These are phyloP conservation scores for Sesia apiformis DNA, from an alignment of 2,888 invertebrate genomes.

Conservation along the genomic window DNA sequence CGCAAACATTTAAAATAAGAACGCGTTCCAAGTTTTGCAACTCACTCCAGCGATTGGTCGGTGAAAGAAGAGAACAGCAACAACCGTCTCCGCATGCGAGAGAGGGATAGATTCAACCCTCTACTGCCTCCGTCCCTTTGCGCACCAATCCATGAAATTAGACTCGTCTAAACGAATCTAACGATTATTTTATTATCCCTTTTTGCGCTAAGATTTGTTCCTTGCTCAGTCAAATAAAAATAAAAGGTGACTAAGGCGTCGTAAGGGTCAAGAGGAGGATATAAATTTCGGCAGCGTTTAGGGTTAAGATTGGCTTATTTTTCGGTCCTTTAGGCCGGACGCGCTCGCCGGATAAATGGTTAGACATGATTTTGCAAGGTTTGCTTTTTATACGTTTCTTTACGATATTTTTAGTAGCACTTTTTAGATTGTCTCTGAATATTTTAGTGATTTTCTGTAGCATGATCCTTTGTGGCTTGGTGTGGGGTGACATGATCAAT, in stretches of 20 bases:
- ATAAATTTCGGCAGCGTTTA: constrained; percentile 61
- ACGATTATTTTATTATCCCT: constrained; percentile 75
- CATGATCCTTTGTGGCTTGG: too few relatives aligned
- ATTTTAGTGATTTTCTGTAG: too few relatives aligned
- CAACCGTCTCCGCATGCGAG: constrained; percentile 8
- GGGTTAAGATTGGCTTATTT: constrained; percentile 63
- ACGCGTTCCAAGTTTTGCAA: constrained; percentile 10
- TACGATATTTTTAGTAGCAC: neutral
- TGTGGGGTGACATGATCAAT: too few relatives aligned
- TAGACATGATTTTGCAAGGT: constrained; percentile 9
- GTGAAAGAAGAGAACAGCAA: constrained; percentile 28
- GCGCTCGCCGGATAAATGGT: constrained; percentile 19
- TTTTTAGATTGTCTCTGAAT: neutral
- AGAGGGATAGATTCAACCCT: constrained; percentile 42
- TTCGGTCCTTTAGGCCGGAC: constrained; percentile 54
- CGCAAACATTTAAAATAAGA: constrained; percentile 58
- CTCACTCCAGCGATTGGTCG: constrained; percentile 42
- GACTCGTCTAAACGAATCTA: constrained; percentile 74
- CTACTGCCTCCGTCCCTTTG: constrained; percentile 54
- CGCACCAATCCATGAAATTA: constrained; percentile 72
- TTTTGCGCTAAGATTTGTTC: constrained; percentile 74
- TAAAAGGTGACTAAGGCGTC: constrained; percentile 71
- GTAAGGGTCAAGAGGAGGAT: constrained; percentile 60
- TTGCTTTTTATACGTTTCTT: constrained; percentile 3
- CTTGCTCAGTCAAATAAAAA: constrained; percentile 75